Evolutionary conservation across 37 sponge, comb jelly and placozoan genomes (phyloP), one percentile per base, ranked within the genome.

Genomic region (Tethya wilhelma): DNA sequence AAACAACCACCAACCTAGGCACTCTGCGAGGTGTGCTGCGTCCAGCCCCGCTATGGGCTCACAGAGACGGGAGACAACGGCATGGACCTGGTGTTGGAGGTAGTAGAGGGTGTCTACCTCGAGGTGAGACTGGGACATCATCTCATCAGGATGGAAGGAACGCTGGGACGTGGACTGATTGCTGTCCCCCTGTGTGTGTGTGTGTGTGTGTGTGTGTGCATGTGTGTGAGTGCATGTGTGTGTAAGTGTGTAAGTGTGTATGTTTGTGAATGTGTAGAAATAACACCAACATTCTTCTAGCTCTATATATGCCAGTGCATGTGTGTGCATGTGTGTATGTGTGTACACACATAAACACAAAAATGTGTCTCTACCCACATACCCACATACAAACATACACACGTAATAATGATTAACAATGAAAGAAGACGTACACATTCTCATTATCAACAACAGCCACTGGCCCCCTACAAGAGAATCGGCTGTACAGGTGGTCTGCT

Each of bases 51-150:
- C 79, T 17, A 97, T 94, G 53, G 98, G 95, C 38, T 86, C 93
- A 80, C 98, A 97, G 1, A 97, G 87, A 31, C 98, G 77, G 31
- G 90, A 77, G 14, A 97, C 93, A 25, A 97, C 98, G 49, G 95
- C 93, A 63, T 97, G 98, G 11, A 97, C 78, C 84, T 87, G 89
- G 43, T 88, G 89, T 66, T 87, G 89, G 6, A 96, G 90, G 73
- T 93, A 96, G 60, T 93, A 96, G 14, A 67, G 44, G 17, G 43
- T 82, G 80, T 96, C 93, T 33, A 89, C 80, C 34, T 28, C n/a
- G 38, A 92, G 78, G 4, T 63, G 60, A 14, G 65, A 59, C 44
- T 87, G 71, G 6, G 44, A 64, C 34, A 38, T 38, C 20, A 98
- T 59, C 67, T 94, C 95, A 9, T 87, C 85, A 36, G 94, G 94